A percentile compares a stretch with the other conserved stretches of the same genome.
phyloP scores from a whole-genome alignment of 2,888 invertebrate species.

The Chironomus riparius region DNA sequence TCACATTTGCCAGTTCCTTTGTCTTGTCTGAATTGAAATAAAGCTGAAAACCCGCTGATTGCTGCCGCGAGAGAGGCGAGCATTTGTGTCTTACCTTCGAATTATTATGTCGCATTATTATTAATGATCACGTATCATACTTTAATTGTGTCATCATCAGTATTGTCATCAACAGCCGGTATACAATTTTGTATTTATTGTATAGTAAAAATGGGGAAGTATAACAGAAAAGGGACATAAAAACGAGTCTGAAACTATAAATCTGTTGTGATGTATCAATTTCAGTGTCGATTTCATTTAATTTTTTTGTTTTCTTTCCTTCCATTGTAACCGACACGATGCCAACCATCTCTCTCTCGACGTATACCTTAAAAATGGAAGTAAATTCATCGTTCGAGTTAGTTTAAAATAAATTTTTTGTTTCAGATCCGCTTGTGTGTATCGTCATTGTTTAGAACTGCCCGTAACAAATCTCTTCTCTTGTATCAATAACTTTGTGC shows the following conservation, averaged over 20 bases:
- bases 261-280: conserved; percentile 17
- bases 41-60: background rate
- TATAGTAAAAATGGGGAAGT: too few species aligned
- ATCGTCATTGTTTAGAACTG: conserved; percentile 20
- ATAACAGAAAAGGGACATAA: background rate
- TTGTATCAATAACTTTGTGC: conserved; percentile 18
- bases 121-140: conserved; percentile 22
- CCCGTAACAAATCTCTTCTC: conserved; percentile 13
- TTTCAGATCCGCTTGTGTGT: background rate
- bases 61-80: background rate
- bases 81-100: background rate
- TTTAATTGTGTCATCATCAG: conserved; percentile 23
- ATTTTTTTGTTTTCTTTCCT: background rate
- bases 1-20: background rate
- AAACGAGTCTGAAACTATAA: background rate
- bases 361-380: background rate
- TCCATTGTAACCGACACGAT: too few species aligned
- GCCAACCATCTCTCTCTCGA: too few species aligned
- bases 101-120: background rate
- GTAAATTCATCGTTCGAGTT: background rate
- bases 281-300: conserved; percentile 6
- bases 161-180: background rate
- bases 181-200: background rate
- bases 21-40: background rate
- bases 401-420: background rate